Conservation (phyloP, 2,888 invertebrate species). For the Lithophane socia region DNA sequence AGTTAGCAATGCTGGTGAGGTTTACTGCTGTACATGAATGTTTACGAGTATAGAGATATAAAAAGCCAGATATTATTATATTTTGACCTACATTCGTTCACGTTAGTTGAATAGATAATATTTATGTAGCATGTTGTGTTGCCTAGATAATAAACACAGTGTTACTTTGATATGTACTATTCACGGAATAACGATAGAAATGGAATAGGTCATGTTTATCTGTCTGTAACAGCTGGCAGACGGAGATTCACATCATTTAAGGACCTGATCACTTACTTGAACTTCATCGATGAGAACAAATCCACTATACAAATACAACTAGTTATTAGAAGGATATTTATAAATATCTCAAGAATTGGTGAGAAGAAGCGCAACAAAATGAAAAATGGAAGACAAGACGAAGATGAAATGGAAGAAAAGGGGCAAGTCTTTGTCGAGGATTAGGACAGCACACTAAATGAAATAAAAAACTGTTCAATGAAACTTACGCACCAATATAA, state of each 20-base stretch:
- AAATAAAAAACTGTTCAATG: neutral
- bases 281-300: neutral
- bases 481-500: neutral
- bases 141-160: conserved; percentile 36
- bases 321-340: no score
- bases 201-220: conserved; percentile 1
- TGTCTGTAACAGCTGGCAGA: neutral
- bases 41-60: conserved; percentile 17
- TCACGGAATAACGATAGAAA: neutral
- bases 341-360: neutral
- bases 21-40: neutral
- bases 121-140: conserved; percentile 7
- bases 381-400: neutral
- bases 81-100: conserved; percentile 45
- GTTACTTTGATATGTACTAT: conserved; percentile 12
- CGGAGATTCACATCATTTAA: neutral
- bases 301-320: neutral
- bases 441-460: neutral
- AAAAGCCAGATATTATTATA: conserved; percentile 36
- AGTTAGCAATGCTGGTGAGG: neutral
- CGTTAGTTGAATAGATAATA: conserved; percentile 47
- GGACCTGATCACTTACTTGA: neutral
- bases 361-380: neutral
- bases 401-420: no score
- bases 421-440: accelerated